Evolutionary conservation across 2,888 invertebrate genomes (phyloP).

Genomic region (Macaria liturata): DNA sequence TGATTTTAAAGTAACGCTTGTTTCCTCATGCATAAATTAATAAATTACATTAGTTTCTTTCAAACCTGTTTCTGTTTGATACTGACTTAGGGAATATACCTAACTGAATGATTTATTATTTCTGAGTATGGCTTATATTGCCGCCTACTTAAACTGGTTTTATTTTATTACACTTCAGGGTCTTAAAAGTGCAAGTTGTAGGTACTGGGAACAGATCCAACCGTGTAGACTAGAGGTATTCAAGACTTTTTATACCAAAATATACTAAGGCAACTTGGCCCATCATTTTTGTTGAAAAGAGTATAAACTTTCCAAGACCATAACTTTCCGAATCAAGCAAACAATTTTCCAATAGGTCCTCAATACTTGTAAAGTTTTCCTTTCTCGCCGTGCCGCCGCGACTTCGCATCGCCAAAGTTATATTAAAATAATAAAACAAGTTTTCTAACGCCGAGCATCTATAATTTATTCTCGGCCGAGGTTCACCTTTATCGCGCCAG

Average conservation of each 20-base stretch:
- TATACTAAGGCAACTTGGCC: too few relatives aligned
- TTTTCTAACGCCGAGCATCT: slow-evolving; percentile 37
- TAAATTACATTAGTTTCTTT: slow-evolving; percentile 23
- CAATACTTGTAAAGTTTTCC: slow-evolving; percentile 29
- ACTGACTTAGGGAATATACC: slow-evolving; percentile 24
- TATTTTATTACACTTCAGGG: too few relatives aligned
- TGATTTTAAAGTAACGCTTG: slow-evolving; percentile 28
- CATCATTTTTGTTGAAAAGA: too few relatives aligned
- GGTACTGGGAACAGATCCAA: too few relatives aligned
- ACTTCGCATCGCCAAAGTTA: slow-evolving; percentile 46
- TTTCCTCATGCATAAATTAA: slow-evolving; percentile 29
- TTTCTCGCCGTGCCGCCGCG: slow-evolving; percentile 39
- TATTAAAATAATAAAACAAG: slow-evolving; percentile 56
- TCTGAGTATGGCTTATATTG: too few relatives aligned
- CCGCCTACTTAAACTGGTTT: too few relatives aligned
- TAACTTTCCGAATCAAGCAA: slow-evolving; percentile 13
- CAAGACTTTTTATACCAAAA: too few relatives aligned
- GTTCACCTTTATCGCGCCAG: slow-evolving; percentile 60
- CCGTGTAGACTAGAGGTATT: too few relatives aligned
- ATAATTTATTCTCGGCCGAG: slow-evolving; percentile 49
- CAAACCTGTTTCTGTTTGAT: slow-evolving; percentile 29
- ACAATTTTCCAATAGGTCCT: slow-evolving; percentile 16
- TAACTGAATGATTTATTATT: slow-evolving; percentile 24
- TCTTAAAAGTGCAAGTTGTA: too few relatives aligned
- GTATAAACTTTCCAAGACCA: neutral